Evolutionary conservation across 2,113 vertebrate genomes (phyloP).

Genomic region (Mustela nigripes): DNA sequence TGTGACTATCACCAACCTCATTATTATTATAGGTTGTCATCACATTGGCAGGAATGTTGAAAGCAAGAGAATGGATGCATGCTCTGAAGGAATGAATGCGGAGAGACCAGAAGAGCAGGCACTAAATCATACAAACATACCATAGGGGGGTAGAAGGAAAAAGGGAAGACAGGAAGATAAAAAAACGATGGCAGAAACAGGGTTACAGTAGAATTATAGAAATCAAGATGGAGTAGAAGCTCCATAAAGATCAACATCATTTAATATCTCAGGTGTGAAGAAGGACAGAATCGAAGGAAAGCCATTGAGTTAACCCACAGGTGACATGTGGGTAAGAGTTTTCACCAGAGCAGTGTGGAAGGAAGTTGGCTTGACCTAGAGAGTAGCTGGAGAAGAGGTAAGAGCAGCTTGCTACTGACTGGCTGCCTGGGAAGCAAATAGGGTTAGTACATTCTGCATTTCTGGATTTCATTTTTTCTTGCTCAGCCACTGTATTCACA

Average conservation of each 20-base stretch:
- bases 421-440: not conserved
- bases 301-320: not conserved
- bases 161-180: not conserved
- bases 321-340: no score
- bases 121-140: not conserved
- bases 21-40: not conserved
- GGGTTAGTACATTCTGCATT: not conserved
- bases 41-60: not conserved
- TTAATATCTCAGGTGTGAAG: not conserved
- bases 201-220: not conserved
- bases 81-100: not conserved
- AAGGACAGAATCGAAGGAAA: not conserved
- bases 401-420: not conserved
- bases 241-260: not conserved
- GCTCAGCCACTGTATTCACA: not conserved
- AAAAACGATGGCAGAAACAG: not conserved
- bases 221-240: not conserved
- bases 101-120: not conserved
- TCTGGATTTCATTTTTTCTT: not conserved
- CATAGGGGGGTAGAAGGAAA: not conserved
- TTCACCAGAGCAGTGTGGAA: not conserved
- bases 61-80: not conserved
- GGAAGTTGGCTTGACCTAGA: not conserved
- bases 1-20: not conserved
- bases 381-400: not conserved